Evolutionary conservation across 2,888 invertebrate species (phyloP), one percentile per base, ranked within the genome.

Genomic region (Terebella lapidaria): DNA sequence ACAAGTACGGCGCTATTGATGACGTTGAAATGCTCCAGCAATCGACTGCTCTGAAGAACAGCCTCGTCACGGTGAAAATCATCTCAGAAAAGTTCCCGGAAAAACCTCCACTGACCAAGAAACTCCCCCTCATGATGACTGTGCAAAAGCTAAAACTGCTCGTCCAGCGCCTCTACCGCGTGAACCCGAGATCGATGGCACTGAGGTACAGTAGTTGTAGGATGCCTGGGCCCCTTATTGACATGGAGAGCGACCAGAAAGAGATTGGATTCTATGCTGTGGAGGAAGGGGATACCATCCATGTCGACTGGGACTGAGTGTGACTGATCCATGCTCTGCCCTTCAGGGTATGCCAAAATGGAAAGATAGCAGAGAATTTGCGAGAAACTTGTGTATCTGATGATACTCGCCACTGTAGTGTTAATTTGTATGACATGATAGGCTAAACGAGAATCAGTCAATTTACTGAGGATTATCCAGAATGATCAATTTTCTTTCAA

Each of bases 231-330:
- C 10, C 15, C 10, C 5, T n/a, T 24, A 49, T 49, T n/a, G 24
- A 49, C 15, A 20, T 49, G 15, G 49, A 49, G 22, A 20, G 49
- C 5, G 49, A 49, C 22, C 15, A 49, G 5, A 49, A 49, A 22
- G 49, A 49, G 24, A 49, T 49, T 5, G 49, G 49, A 10, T 49
- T n/a, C 24, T 49, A 49, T 22, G 10, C 49, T n/a, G 49, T 49
- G 5, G 49, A 49, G 22, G 49, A 49, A n/a, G 49, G 49, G 18
- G 49, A 49, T 22, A 49, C 49, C 15, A 49, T 49, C 24, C 49
- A 49, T 49, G 24, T 49, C 22, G 22, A 49, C 10, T 49, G 49
- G 49, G n/a, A n/a, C n/a, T n/a, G n/a, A n/a, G n/a, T n/a, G n/a
- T n/a, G n/a, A n/a, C n/a, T n/a, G n/a, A n/a, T n/a, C n/a, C n/a